Evolutionary conservation across 2,888 invertebrate genomes (phyloP).

Genomic region (Syrphus vitripennis): DNA sequence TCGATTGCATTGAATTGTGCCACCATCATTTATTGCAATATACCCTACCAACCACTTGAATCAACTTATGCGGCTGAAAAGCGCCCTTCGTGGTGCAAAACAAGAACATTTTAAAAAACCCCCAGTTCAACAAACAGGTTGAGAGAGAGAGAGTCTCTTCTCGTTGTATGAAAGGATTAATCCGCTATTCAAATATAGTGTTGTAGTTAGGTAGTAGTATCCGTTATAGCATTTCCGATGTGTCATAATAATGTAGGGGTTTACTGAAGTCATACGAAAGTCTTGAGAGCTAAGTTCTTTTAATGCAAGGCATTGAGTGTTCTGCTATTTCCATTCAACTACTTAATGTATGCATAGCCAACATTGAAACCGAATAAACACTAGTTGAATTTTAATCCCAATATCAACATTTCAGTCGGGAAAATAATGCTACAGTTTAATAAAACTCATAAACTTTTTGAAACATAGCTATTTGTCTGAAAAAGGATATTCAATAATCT

Average conservation of each 20-base stretch:
- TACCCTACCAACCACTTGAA: no score
- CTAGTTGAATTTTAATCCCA: background rate
- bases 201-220: background rate
- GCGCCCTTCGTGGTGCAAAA: conserved; percentile 12
- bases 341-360: background rate
- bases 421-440: no score
- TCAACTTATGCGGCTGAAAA: conserved; percentile 20
- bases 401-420: no score
- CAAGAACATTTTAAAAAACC: conserved; percentile 34
- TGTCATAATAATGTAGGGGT: conserved; percentile 8
- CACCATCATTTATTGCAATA: conserved; percentile 17
- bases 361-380: background rate
- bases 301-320: background rate
- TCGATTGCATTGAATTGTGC: conserved; percentile 44
- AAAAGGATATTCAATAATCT: no score
- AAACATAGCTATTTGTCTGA: no score
- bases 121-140: conserved; percentile 53
- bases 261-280: conserved; percentile 1
- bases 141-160: conserved; percentile 36
- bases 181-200: conserved; percentile 34
- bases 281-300: conserved; percentile 48
- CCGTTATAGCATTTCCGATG: background rate
- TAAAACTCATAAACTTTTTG: no score
- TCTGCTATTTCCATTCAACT: background rate
- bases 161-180: conserved; percentile 43